Evolutionary conservation across 2,113 vertebrate genomes (phyloP), one percentile per base, ranked within the genome.

Genomic region (Coreoperca whiteheadi): DNA sequence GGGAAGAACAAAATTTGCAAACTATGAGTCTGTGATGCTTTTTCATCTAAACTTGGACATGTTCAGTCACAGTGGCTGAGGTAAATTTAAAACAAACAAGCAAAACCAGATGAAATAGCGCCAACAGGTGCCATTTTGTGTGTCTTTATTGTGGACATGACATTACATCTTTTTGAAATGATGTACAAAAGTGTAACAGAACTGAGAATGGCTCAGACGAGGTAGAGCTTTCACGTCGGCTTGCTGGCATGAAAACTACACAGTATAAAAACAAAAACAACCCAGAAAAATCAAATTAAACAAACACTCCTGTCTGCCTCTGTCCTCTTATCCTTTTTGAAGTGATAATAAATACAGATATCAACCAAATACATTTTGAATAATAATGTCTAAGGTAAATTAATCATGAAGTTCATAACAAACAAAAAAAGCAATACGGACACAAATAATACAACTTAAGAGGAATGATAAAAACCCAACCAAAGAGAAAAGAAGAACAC

Each of bases 141-240:
- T 96, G 96, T 96, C 95, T 97, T 97, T 97, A 97, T 96, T 97
- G 96, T 97, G 97, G 96, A 96, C 94, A 96, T 96, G 95, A 96
- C 96, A 96, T 95, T 93, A 96, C 96, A 96, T 93, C 90, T 88
- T 89, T 92, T 91, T 90, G 95, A 95, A 96, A 97, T 96, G 95
- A 97, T 96, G 96, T 96, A 95, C 95, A 96, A 96, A 95, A 94
- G 91, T 91, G 90, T 94, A 93, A 94, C 95, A 96, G 95, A 95
- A 96, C 95, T 91, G 96, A 96, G 95, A 95, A 96, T 94, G 96
- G 96, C 94, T 97, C 91, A 96, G 95, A 89, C 96, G 97, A 99
- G 97, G 97, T 98, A 98, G 97, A 97, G 96, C 94, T 95, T 96
- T 95, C 95, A 95, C 94, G 91, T 94, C 95, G 93, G 95, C 95